phyloP scores from a whole-genome alignment of 2,797 vertebrate genomes.

The Anabacerthia variegaticeps region DNA sequence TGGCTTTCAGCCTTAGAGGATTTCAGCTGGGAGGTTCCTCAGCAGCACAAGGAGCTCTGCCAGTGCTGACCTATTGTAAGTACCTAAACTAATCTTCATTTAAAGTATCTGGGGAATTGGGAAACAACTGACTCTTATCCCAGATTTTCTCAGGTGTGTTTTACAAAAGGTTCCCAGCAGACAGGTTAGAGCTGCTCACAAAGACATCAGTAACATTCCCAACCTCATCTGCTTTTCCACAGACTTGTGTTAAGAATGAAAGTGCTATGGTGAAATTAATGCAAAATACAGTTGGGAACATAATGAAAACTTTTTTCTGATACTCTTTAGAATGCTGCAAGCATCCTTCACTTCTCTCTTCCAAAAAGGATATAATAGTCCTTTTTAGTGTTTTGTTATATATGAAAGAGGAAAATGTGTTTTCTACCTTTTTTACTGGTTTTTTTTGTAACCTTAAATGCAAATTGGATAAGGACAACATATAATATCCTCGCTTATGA shows the following conservation, averaged over 20 bases:
- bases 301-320: conserved; percentile 7
- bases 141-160: background rate
- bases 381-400: background rate
- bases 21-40: conserved; percentile 14
- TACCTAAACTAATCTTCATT: conserved; percentile 19
- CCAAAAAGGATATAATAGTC: background rate
- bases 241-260: conserved; percentile 27
- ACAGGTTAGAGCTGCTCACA: background rate
- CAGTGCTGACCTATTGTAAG: conserved; percentile 7
- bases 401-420: background rate
- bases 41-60: background rate
- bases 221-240: background rate
- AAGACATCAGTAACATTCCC: background rate
- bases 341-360: background rate
- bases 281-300: conserved; percentile 22
- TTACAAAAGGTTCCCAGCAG: background rate
- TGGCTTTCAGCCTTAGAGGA: conserved; percentile 4
- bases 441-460: conserved; percentile 14
- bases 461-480: conserved; percentile 5
- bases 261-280: conserved; percentile 12
- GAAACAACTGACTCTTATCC: background rate
- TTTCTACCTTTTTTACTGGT: background rate
- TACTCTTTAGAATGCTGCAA: background rate
- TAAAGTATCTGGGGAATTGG: background rate
- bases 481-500: background rate